Evolutionary conservation across 2,888 invertebrate species (phyloP).

Genomic region (Periphyllus acericola): DNA sequence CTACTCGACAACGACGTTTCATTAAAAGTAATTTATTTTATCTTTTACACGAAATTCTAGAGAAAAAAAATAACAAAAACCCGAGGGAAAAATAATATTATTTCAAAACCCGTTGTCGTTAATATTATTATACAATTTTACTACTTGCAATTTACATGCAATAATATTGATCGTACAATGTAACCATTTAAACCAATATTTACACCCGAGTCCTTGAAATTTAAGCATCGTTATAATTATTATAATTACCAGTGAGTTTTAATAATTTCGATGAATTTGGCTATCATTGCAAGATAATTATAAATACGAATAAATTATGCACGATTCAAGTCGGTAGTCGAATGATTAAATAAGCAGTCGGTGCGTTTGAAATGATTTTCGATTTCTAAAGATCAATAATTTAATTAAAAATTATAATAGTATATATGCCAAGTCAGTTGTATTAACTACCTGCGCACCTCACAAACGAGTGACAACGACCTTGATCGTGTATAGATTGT

Average conservation of each 20-base stretch:
- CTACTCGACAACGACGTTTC: too few relatives aligned
- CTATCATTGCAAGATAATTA: neutral
- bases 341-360: neutral
- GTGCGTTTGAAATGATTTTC: neutral
- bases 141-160: too few relatives aligned
- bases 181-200: neutral
- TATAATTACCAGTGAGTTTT: too few relatives aligned
- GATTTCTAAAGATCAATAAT: neutral
- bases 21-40: too few relatives aligned
- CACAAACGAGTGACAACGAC: neutral
- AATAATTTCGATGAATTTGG: neutral
- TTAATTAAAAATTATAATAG: conserved; percentile 15
- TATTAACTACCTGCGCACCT: neutral
- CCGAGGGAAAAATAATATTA: too few relatives aligned
- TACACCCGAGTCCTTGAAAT: neutral
- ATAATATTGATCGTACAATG: neutral
- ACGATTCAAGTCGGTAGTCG: neutral
- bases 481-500: conserved; percentile 1
- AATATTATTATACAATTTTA: too few relatives aligned
- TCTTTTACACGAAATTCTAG: too few relatives aligned
- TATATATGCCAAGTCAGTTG: conserved; percentile 21
- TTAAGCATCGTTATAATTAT: neutral
- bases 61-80: too few relatives aligned
- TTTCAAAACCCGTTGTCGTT: too few relatives aligned
- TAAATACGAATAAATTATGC: neutral